Evolutionary conservation across 2,888 invertebrate genomes (phyloP).

Genomic region (Nudaria mundana): DNA sequence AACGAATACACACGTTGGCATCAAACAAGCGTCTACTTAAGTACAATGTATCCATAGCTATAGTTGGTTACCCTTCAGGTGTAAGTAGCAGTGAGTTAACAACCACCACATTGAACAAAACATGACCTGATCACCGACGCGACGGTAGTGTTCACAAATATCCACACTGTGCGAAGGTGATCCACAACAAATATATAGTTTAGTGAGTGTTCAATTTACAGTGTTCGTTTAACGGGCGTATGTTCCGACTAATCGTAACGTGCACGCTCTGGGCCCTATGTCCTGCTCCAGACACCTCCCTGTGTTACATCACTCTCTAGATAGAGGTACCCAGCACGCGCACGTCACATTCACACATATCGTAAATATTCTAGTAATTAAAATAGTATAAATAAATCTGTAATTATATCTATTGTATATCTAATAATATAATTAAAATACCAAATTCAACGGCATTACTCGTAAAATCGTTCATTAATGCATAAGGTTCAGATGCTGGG

Average conservation of each 20-base stretch:
- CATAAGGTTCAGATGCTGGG: constrained; percentile 30
- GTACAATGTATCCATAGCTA: constrained; percentile 29
- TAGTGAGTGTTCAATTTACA: constrained; percentile 19
- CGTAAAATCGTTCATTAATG: constrained; percentile 39
- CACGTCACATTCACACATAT: background rate
- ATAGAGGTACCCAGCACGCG: background rate
- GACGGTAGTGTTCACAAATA: constrained; percentile 22
- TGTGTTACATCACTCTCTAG: no score
- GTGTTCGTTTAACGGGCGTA: constrained; percentile 16
- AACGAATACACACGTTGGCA: no score
- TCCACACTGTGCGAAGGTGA: constrained; percentile 20
- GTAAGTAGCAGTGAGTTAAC: no score
- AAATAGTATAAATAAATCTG: constrained; percentile 30
- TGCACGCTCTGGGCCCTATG: background rate
- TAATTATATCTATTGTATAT: no score
- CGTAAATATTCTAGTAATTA: no score
- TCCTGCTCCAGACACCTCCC: no score
- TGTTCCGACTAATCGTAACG: background rate
- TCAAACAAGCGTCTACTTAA: constrained; percentile 25
- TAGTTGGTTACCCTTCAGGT: constrained; percentile 25
- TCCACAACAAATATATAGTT: constrained; percentile 5
- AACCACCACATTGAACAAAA: constrained; percentile 28
- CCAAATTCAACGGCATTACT: constrained; percentile 36
- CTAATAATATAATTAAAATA: constrained; percentile 33
- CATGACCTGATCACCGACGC: constrained; percentile 19